Conservation (phyloP, 1,140 invertebrate species). For the Cataglyphis hispanica region DNA sequence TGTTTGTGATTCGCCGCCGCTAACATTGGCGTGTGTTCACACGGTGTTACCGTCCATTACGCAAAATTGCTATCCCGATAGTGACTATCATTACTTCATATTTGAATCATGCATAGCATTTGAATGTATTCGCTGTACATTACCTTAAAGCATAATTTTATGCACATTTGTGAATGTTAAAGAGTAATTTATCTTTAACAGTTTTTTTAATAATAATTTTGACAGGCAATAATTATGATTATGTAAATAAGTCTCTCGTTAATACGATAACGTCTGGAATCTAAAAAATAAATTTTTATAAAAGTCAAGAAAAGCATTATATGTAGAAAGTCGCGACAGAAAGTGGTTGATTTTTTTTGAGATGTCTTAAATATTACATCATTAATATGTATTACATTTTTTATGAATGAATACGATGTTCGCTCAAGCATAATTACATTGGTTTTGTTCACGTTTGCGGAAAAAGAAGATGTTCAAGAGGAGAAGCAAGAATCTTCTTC, state of each 20-base stretch:
- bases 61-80: constrained; percentile 26
- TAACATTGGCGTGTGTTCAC: constrained; percentile 2
- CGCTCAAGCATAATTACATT: constrained; percentile 9
- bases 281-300: background rate
- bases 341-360: background rate
- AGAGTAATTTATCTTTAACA: background rate
- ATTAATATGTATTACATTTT: background rate
- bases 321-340: background rate
- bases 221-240: constrained; percentile 7
- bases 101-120: constrained; percentile 5
- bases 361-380: background rate
- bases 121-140: background rate
- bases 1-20: background rate
- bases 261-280: background rate
- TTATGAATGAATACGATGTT: background rate
- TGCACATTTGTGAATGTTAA: background rate
- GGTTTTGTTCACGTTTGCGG: constrained; percentile 36
- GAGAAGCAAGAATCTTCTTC: constrained; percentile 44
- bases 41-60: constrained; percentile 24
- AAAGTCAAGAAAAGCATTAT: background rate
- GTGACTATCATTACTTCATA: constrained; percentile 32
- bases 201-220: constrained; percentile 11
- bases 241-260: constrained; percentile 23
- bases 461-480: constrained; percentile 18
- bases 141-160: constrained; percentile 14